Evolutionary conservation across 2,888 invertebrate species (phyloP).

Genomic region (Adela reaumurella): DNA sequence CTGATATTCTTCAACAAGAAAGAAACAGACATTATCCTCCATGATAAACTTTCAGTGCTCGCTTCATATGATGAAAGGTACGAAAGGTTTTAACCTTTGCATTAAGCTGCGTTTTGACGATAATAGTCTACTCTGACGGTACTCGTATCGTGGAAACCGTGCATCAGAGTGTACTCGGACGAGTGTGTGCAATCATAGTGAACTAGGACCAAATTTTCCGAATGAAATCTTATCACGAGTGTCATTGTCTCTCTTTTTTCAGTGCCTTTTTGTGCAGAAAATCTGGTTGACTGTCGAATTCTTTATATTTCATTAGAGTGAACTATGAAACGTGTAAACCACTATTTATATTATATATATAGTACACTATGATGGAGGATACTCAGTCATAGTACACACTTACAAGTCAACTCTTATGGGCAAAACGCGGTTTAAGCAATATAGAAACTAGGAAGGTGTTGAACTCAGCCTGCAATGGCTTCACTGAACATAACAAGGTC

Average conservation of each 20-base stretch:
- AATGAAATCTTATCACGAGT: not conserved
- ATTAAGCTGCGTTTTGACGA: not conserved
- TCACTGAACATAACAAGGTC: too few relatives aligned
- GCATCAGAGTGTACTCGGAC: not conserved
- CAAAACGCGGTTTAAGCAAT: not conserved
- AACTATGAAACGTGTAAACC: not conserved
- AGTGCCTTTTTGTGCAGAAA: not conserved
- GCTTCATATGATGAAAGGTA: too few relatives aligned
- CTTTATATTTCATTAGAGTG: not conserved
- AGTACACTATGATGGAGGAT: not conserved
- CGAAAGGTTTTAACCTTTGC: too few relatives aligned
- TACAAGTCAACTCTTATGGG: not conserved
- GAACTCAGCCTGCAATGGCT: too few relatives aligned
- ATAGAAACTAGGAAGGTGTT: too few relatives aligned
- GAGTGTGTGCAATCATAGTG: not conserved
- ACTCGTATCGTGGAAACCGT: not conserved
- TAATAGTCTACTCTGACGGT: not conserved
- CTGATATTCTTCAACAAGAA: too few relatives aligned
- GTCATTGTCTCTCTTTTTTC: not conserved
- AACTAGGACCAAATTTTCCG: not conserved
- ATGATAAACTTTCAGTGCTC: too few relatives aligned
- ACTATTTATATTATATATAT: not conserved
- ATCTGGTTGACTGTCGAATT: not conserved
- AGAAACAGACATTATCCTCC: too few relatives aligned
- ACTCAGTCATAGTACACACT: not conserved